Conservation (phyloP, 1,140 invertebrate species). For the Leucophenga varia region DNA sequence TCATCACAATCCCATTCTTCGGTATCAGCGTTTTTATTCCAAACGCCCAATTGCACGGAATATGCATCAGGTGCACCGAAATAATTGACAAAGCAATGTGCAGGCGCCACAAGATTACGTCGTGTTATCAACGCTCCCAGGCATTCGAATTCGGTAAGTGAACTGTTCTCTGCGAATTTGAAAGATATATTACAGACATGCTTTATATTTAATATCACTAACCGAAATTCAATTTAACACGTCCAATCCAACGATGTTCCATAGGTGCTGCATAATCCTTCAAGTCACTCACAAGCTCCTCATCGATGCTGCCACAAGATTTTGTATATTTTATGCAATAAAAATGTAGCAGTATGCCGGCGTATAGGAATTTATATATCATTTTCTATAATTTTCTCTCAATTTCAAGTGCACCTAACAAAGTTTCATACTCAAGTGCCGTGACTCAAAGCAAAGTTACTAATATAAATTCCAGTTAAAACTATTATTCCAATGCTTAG, state of each 20-base stretch:
- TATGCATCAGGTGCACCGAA: conserved; percentile 21
- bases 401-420: too few relatives aligned
- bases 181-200: background rate
- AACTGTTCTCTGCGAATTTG: background rate
- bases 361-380: too few relatives aligned
- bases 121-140: conserved; percentile 31
- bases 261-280: conserved; percentile 22
- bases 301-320: conserved; percentile 3
- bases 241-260: conserved; percentile 37
- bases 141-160: conserved; percentile 13
- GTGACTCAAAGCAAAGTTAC: too few relatives aligned
- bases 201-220: background rate
- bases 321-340: conserved; percentile 1
- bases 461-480: too few relatives aligned
- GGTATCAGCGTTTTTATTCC: conserved; percentile 24
- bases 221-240: conserved; percentile 27
- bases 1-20: conserved; percentile 15
- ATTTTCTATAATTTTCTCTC: too few relatives aligned
- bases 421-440: too few relatives aligned
- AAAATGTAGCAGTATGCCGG: conserved; percentile 5
- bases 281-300: conserved; percentile 1
- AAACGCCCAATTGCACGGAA: conserved; percentile 37
- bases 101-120: conserved; percentile 30
- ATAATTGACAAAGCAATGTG: conserved; percentile 35
- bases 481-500: too few relatives aligned